Evolutionary conservation across 2,888 invertebrate species (phyloP), one percentile per base, ranked within the genome.

Genomic region (Leptodirus hochenwartii): DNA sequence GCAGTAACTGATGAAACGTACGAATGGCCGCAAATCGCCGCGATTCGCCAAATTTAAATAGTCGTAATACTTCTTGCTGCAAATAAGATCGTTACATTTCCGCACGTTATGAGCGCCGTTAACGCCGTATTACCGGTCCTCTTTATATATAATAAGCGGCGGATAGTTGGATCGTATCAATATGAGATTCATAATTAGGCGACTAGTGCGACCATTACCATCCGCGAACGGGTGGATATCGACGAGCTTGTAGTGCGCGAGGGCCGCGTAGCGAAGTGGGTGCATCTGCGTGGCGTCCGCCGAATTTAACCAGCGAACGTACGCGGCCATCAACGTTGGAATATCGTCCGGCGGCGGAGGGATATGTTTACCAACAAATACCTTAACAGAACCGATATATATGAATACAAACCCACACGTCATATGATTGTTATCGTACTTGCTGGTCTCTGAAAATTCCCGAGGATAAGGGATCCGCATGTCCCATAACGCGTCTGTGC

Each of bases 201-300:
- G 67, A 9, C 91, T 88, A 1, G 95, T 95, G 46, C 96, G 69
- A 0, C 95, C 96, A 49, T 96, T 96, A 27, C 96, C 95, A 54
- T 96, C 95, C 3, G 79, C 69, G 58, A 96, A 96, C 0, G 96
- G 96, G 60, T 96, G 96, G 41, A 96, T 91, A 49, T 84, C 82
- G 0, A 96, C 96, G 25, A 96, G 55, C 58, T 91, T 91, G 57
- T 95, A 96, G 59, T 96, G 96, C 0, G 91, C 93, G 30, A 95
- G 58, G 1, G 96, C 95, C 29, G 95, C 93, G 4, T 36, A 27
- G 68, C 75, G 70, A 4, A 93, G 80, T 12, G 91, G 88, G 61
- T 93, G 91, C 54, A 93, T 59, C 23, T 74, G 70, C 37, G 78
- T 56, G 5, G 85, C 81, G 49, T 78, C 76, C 39, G 87, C 85